These are phyloP conservation scores for Montipora capricornis DNA, from an alignment of 64 coral and sea anemone species.

Conservation along the genomic window DNA sequence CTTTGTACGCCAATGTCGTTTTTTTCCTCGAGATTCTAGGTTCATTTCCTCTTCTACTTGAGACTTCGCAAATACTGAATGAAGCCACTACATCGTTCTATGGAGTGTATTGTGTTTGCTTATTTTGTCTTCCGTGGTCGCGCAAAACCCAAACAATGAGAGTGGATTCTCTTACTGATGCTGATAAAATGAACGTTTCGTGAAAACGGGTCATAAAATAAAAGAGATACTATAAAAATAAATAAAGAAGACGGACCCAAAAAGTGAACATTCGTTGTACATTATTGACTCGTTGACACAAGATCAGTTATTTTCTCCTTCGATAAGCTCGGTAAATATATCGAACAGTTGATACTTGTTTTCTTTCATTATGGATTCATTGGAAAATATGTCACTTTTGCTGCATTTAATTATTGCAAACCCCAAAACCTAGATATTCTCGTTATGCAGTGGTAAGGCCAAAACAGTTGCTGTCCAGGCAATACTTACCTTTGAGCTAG, in stretches of 20 bases:
- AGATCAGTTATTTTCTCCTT: not conserved
- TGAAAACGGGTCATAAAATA: not conserved
- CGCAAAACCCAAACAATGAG: not conserved
- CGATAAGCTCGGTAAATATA: not conserved
- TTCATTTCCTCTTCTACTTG: no score
- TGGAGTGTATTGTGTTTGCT: not conserved
- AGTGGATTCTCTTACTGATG: not conserved
- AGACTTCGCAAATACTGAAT: no score
- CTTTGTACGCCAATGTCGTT: no score
- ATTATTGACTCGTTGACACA: not conserved
- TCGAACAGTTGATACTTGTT: not conserved
- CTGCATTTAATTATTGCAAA: conserved; percentile 24
- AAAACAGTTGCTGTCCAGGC: not conserved
- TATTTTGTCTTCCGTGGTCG: not conserved
- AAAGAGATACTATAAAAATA: no score
- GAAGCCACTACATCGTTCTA: not conserved
- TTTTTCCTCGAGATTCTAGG: no score
- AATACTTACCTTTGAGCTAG: not conserved
- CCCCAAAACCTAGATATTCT: not conserved
- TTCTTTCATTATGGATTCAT: not conserved
- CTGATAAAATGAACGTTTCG: no score
- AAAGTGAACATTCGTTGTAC: not conserved
- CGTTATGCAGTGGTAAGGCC: not conserved
- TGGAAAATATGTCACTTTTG: not conserved
- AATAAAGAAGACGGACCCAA: no score